Percentiles rank a stretch among this genome's conserved stretches.
These are phyloP conservation scores for Caranx melampygus DNA, from an alignment of 2,113 vertebrate genomes.

Conservation along the genomic window DNA sequence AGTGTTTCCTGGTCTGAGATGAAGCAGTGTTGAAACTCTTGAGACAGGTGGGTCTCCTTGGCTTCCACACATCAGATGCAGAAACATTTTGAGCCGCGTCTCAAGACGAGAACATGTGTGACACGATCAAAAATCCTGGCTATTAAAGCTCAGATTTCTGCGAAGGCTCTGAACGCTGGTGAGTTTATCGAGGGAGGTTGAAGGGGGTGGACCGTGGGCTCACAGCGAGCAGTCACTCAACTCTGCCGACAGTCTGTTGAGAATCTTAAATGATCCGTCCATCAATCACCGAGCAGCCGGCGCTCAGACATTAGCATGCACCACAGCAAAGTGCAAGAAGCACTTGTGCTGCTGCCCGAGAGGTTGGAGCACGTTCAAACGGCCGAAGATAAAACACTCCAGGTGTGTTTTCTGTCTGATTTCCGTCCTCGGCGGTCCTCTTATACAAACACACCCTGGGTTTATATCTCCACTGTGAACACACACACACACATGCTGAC, in stretches of 20 bases:
- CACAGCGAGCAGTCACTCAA: background rate
- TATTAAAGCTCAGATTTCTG: background rate
- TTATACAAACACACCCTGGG: slow-evolving; percentile 13
- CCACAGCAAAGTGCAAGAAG: background rate
- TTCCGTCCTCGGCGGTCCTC: too few species aligned
- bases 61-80: too few species aligned
- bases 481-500: background rate
- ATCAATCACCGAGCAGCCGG: background rate
- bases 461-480: slow-evolving; percentile 14
- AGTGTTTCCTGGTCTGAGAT: too few species aligned
- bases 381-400: background rate
- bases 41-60: too few species aligned
- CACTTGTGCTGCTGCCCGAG: background rate
- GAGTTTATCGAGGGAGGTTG: background rate
- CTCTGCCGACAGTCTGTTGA: background rate
- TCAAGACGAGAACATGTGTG: too few species aligned
- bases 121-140: background rate
- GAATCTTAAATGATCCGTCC: background rate
- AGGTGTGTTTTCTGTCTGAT: background rate
- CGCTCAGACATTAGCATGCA: slow-evolving; percentile 22
- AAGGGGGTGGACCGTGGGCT: background rate
- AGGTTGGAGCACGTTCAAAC: slow-evolving; percentile 1
- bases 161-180: too few species aligned
- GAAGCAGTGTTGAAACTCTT: too few species aligned
- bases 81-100: too few species aligned